These are phyloP conservation scores for Phrixothrix hirtus DNA, from an alignment of 2,888 invertebrate species.

Conservation along the genomic window DNA sequence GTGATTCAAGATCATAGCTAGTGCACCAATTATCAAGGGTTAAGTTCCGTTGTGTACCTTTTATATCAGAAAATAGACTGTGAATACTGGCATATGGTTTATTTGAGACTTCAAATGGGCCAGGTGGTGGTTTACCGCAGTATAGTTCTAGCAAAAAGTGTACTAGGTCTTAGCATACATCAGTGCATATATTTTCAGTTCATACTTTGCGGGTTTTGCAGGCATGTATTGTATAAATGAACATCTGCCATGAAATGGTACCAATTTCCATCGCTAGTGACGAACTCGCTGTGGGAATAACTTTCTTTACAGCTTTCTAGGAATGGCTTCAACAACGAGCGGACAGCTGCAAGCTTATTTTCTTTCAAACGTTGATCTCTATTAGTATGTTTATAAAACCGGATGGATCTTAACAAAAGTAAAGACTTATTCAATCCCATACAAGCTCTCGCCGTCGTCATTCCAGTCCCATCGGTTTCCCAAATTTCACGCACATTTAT, in stretches of 20 bases:
- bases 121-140: neutral
- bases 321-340: neutral
- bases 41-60: neutral
- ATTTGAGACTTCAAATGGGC: too few relatives aligned
- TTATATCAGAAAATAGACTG: neutral
- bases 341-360: neutral
- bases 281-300: neutral
- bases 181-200: too few relatives aligned
- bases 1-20: neutral
- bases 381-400: neutral
- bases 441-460: neutral
- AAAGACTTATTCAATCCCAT: too few relatives aligned
- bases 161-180: neutral
- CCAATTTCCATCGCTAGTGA: slow-evolving; percentile 1
- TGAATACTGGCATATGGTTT: neutral
- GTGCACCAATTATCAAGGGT: neutral
- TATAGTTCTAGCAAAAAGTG: slow-evolving; percentile 6
- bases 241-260: too few relatives aligned
- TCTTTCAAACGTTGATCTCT: too few relatives aligned
- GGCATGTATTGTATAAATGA: too few relatives aligned
- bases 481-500: too few relatives aligned
- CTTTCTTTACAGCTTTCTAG: neutral
- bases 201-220: slow-evolving; percentile 1
- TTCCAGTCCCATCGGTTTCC: too few relatives aligned
- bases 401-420: slow-evolving; percentile 2